phyloP scores from a whole-genome alignment of 2,888 invertebrate species.

The Ophion ventricosus region DNA sequence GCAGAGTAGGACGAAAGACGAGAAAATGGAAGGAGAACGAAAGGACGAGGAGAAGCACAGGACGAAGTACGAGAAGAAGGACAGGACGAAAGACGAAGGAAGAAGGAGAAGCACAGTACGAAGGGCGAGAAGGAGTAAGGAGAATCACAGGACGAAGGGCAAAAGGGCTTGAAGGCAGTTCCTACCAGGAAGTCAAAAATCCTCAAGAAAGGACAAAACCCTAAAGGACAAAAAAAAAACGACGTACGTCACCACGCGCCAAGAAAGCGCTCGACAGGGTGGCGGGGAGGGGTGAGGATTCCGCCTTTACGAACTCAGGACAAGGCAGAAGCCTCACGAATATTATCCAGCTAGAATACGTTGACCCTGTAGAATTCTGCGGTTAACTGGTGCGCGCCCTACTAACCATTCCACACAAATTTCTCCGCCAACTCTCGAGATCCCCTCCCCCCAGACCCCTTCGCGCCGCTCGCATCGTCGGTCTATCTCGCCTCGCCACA shows the following conservation, averaged over 20 bases:
- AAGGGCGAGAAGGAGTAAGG: too few species aligned
- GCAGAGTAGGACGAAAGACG: not conserved
- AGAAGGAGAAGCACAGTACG: too few species aligned
- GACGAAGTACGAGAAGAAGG: too few species aligned
- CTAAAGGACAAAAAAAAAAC: constrained; percentile 37
- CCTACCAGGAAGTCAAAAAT: not conserved
- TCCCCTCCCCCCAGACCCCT: not conserved
- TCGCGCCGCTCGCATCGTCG: not conserved
- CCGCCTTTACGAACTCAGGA: not conserved
- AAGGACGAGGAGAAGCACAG: too few species aligned
- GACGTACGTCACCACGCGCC: constrained; percentile 40
- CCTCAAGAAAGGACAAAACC: constrained; percentile 37
- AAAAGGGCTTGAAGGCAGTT: not conserved
- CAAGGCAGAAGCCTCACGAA: constrained; percentile 47
- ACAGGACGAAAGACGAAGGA: too few species aligned
- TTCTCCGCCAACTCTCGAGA: constrained; percentile 48
- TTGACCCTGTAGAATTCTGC: constrained; percentile 75
- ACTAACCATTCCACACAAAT: constrained; percentile 77
- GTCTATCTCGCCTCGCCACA: constrained; percentile 28
- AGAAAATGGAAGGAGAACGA: not conserved
- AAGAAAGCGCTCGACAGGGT: too few species aligned
- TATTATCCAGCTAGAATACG: constrained; percentile 75
- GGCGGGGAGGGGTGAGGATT: constrained; percentile 27
- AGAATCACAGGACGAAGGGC: not conserved
- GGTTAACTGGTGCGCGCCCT: constrained; percentile 75